phyloP scores from a whole-genome alignment of 2,888 invertebrate genomes.

The Augiades crinisus region DNA sequence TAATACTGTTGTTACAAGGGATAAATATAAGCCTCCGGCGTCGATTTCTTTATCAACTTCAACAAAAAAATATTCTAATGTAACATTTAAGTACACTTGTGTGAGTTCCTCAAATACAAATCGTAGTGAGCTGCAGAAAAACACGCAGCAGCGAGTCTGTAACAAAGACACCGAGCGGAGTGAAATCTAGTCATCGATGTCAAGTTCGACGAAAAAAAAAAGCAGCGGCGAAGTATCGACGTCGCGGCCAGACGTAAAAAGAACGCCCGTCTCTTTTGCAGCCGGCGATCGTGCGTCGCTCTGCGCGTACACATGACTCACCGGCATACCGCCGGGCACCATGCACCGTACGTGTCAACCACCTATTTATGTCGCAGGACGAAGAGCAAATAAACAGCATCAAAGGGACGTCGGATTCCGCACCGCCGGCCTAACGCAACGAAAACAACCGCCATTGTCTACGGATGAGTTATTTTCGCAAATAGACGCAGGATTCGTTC shows the following conservation, averaged over 20 bases:
- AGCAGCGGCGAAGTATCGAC: constrained; percentile 36
- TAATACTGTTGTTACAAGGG: too few species aligned
- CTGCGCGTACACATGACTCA: constrained; percentile 52
- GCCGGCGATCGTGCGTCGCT: constrained; percentile 51
- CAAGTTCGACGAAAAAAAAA: constrained; percentile 43
- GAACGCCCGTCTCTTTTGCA: constrained; percentile 57
- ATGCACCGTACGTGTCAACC: constrained; percentile 73
- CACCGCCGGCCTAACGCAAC: constrained; percentile 56
- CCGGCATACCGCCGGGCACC: constrained; percentile 67
- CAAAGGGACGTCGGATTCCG: constrained; percentile 75
- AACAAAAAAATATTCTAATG: too few species aligned
- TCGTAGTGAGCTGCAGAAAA: too few species aligned
- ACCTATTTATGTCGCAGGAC: constrained; percentile 80
- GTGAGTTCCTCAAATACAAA: too few species aligned
- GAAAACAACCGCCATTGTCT: constrained; percentile 77
- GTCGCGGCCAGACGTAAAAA: constrained; percentile 49
- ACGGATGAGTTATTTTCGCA: constrained; percentile 75
- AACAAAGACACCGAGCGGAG: constrained; percentile 30
- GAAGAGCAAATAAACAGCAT: constrained; percentile 78
- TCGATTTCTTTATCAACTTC: too few species aligned
- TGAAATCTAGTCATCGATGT: constrained; percentile 42
- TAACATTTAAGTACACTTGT: too few species aligned
- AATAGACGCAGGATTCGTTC: constrained; percentile 52
- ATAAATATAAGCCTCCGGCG: too few species aligned
- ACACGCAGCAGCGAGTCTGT: constrained; percentile 9